A percentile compares a stretch with the other conserved stretches of the same genome.
Evolutionary conservation across 2,888 invertebrate species (phyloP).

Genomic region (Hypomecis atomaria): DNA sequence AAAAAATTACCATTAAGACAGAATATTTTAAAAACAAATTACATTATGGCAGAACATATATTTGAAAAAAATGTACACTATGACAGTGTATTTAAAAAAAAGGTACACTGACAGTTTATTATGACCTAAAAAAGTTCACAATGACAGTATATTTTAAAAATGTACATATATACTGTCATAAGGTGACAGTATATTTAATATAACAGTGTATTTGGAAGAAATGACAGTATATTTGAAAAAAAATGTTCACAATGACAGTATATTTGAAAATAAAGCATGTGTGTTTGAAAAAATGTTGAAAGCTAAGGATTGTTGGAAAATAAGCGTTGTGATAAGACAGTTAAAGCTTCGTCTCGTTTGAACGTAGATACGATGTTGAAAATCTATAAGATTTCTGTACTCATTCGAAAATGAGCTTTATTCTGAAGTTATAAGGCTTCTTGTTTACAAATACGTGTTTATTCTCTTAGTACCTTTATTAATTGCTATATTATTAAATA

Average conservation of each 20-base stretch:
- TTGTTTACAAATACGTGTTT: background rate
- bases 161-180: too few relatives aligned
- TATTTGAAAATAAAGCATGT: background rate
- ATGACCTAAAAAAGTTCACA: too few relatives aligned
- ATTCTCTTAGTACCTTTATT: background rate
- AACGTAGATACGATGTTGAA: slow-evolving; percentile 10
- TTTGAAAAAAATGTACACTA: too few relatives aligned
- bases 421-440: background rate
- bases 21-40: too few relatives aligned
- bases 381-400: slow-evolving; percentile 12
- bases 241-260: background rate
- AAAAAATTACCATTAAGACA: too few relatives aligned
- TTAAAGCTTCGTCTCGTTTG: slow-evolving; percentile 15
- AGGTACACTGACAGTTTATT: too few relatives aligned
- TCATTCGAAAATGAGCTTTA: slow-evolving; percentile 15
- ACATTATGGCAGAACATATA: too few relatives aligned
- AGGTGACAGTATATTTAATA: too few relatives aligned
- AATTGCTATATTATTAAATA: background rate
- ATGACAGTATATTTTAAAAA: too few relatives aligned
- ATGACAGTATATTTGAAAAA: background rate
- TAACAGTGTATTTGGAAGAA: too few relatives aligned
- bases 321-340: slow-evolving; percentile 11
- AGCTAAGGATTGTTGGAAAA: background rate
- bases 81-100: too few relatives aligned
- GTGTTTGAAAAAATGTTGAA: background rate